Evolutionary conservation across 2,113 vertebrate genomes (phyloP).

Genomic region (Sakesphorus luctuosus): DNA sequence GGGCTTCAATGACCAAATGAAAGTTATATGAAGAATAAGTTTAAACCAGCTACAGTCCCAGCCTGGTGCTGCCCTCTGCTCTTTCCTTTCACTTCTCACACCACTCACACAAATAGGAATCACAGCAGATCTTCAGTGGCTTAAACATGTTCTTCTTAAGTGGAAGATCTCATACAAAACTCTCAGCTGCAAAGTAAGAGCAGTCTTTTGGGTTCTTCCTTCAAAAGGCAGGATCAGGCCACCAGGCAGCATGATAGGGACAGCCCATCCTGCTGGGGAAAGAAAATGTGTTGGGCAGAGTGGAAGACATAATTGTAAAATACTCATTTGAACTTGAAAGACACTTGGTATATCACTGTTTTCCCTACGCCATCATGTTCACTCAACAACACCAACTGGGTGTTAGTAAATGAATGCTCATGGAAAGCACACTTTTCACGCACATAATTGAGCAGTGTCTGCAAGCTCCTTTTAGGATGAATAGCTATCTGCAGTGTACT

Average conservation of each 20-base stretch:
- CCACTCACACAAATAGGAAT: not conserved
- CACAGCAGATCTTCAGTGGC: not conserved
- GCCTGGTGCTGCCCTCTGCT: not conserved
- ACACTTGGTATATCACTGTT: not conserved
- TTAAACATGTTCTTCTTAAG: fast-evolving
- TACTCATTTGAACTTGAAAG: not conserved
- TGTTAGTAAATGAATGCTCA: not conserved
- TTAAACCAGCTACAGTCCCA: not conserved
- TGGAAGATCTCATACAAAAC: not conserved
- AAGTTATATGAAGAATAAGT: not conserved
- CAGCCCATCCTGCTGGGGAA: not conserved
- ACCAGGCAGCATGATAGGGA: not conserved
- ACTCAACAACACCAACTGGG: not conserved
- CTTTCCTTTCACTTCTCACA: not conserved
- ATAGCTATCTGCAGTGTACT: not conserved
- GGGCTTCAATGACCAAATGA: slow-evolving; percentile 6
- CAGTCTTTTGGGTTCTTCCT: not conserved
- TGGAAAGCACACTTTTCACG: fast-evolving
- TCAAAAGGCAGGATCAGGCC: not conserved
- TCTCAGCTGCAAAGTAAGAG: not conserved
- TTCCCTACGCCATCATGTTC: not conserved
- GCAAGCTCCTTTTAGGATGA: not conserved
- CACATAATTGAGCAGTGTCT: not conserved
- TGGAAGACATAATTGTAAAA: not conserved
- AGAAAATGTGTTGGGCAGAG: not conserved